phyloP scores from a whole-genome alignment of 2,797 vertebrate genomes.

The Neosilurus mollespiculum region DNA sequence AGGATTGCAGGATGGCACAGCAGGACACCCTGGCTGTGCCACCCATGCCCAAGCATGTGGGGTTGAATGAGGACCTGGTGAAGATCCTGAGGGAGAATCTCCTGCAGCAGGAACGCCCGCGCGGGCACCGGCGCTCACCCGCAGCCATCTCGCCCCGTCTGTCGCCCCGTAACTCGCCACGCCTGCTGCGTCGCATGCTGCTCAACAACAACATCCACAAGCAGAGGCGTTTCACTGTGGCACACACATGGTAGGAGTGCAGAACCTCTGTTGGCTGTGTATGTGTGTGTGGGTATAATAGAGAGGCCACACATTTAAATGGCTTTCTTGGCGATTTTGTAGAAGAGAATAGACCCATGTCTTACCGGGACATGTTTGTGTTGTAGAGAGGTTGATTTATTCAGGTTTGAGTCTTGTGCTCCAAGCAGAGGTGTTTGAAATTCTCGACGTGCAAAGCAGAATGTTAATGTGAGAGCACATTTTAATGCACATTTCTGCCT shows the following conservation, averaged over 20 bases:
- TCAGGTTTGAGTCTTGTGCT: conserved; percentile 1
- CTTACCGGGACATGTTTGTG: neutral
- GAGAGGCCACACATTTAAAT: neutral
- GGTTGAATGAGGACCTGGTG: conserved; percentile 93
- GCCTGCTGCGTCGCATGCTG: conserved; percentile 93
- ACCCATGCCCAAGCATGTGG: conserved; percentile 88
- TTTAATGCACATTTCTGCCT: conserved; percentile 35
- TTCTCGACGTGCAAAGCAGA: conserved; percentile 7
- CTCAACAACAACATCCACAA: conserved; percentile 93
- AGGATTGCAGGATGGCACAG: conserved; percentile 84
- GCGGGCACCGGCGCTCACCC: conserved; percentile 80
- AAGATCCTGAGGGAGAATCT: conserved; percentile 95
- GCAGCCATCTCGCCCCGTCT: conserved; percentile 86
- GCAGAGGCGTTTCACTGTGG: conserved; percentile 94
- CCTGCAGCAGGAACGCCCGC: conserved; percentile 90
- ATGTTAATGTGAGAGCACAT: conserved; percentile 29
- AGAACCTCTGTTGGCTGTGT: neutral
- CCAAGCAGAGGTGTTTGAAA: neutral
- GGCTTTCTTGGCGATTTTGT: neutral
- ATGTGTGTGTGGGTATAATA: neutral
- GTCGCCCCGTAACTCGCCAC: conserved; percentile 94
- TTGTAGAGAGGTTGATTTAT: neutral
- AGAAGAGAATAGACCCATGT: neutral
- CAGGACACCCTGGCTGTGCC: conserved; percentile 87
- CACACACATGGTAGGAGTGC: conserved; percentile 86